Evolutionary conservation across 2,113 vertebrate species (phyloP), one percentile per base, ranked within the genome.

Genomic region (Tympanuchus pallidicinctus): DNA sequence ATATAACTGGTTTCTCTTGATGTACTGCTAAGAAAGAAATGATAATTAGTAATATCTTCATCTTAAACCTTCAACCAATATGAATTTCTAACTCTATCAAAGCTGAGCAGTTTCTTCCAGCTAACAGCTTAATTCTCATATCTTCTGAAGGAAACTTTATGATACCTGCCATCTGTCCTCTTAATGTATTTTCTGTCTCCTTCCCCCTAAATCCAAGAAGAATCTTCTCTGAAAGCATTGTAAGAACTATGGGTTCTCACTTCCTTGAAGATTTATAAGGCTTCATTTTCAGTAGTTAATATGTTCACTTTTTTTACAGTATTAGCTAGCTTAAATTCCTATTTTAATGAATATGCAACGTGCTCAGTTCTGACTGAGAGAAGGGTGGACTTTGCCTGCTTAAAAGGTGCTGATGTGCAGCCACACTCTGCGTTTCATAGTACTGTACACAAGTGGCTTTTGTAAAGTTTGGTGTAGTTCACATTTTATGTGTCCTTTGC

Each of bases 261-360:
- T 78, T 78, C 69, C 18, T 30, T 78, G 65, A 69, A 79, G 88
- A 82, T 38, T 86, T 10, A 75, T 25, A 92, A 73, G 54, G 22
- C 42, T 92, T 84, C 7, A 42, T 73, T 94, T 90, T 70, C 27
- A 93, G 77, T n/a, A 65, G 59, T 91, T 92, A 82, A 82, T 84
- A 11, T 63, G 76, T 84, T 89, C 42, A 18, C 0, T 34, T 74
- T 28, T 52, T 84, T 86, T 70, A 16, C 64, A 61, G 38, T 40
- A 73, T 76, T 89, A 92, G 63, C 64, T 87, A 54, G 4, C 88
- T 86, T 84, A 43, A 90, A 89, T 72, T 82, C 40, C 13, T 50
- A 86, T 54, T 47, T 78, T 78, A 43, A 43, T 88, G 86, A 82
- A 90, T 86, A 75, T 59, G 30, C 66, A 90, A 2, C 47, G 4